Conservation (phyloP, 2,113 vertebrate species). For the Phainopepla nitens region DNA sequence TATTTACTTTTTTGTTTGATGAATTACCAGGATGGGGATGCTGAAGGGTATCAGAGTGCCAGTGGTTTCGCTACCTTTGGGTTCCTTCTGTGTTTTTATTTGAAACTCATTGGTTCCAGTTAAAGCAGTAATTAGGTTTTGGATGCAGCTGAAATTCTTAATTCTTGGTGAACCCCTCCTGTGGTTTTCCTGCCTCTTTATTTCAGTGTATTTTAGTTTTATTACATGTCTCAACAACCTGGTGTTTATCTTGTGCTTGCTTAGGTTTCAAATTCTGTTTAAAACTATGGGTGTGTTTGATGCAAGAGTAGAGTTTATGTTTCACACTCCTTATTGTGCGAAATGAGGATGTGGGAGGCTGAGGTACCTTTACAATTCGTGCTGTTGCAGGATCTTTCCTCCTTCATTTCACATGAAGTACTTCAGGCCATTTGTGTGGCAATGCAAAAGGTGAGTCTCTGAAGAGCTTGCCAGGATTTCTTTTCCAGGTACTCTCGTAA, state of each 20-base stretch:
- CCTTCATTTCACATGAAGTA: neutral
- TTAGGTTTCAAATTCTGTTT: neutral
- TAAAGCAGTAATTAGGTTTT: slow-evolving; percentile 8
- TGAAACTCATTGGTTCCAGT: slow-evolving; percentile 27
- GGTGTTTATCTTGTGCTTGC: neutral
- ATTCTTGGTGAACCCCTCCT: slow-evolving; percentile 9
- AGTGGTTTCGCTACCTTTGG: neutral
- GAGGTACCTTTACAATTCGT: neutral
- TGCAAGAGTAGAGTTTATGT: neutral
- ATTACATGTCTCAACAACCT: neutral
- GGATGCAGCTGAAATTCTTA: neutral
- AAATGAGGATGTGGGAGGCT: neutral
- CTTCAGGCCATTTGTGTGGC: neutral
- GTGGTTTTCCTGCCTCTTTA: neutral
- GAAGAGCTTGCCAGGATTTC: neutral
- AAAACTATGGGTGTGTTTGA: neutral
- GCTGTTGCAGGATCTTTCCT: neutral
- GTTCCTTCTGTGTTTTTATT: neutral
- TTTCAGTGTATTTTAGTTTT: slow-evolving; percentile 1
- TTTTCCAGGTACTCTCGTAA: neutral
- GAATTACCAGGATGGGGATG: neutral
- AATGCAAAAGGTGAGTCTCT: neutral
- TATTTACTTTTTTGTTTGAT: slow-evolving; percentile 34
- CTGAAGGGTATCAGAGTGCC: neutral
- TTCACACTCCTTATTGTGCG: neutral